These are phyloP conservation scores for Procambarus clarkii DNA, from an alignment of 1,140 invertebrate species.

Conservation along the genomic window DNA sequence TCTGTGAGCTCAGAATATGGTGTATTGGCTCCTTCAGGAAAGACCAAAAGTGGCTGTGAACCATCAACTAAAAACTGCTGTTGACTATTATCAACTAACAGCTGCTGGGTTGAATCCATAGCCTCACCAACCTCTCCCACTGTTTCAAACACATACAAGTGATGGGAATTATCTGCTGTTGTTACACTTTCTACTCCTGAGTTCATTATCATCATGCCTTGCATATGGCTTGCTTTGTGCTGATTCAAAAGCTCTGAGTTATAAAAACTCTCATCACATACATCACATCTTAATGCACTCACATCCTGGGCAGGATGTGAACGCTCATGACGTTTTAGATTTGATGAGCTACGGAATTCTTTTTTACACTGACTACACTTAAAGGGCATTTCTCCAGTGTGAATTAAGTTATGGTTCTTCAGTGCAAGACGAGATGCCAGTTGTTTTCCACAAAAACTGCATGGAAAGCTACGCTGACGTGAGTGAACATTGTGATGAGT, in stretches of 20 bases:
- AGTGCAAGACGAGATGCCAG: conserved; percentile 67
- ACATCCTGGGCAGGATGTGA: conserved; percentile 48
- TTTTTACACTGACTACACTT: conserved; percentile 66
- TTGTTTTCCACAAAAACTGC: conserved; percentile 67
- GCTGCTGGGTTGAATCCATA: conserved; percentile 61
- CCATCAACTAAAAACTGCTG: conserved; percentile 64
- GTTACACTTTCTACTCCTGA: conserved; percentile 53
- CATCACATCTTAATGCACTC: conserved; percentile 43
- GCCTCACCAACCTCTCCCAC: conserved; percentile 57
- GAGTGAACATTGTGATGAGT: conserved; percentile 72
- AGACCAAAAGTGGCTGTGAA: conserved; percentile 62
- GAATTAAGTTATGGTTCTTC: conserved; percentile 69
- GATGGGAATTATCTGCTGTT: conserved; percentile 46
- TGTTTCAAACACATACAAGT: conserved; percentile 64
- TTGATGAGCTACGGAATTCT: conserved; percentile 70
- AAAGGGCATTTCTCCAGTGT: conserved; percentile 68
- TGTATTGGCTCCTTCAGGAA: conserved; percentile 54
- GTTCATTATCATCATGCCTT: conserved; percentile 71
- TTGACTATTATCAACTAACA: conserved; percentile 60
- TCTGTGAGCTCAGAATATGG: conserved; percentile 60
- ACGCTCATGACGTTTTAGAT: conserved; percentile 62
- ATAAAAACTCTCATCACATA: conserved; percentile 57
- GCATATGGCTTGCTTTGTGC: conserved; percentile 68
- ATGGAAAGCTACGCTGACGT: conserved; percentile 65
- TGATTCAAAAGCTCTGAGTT: conserved; percentile 51